phyloP scores from a whole-genome alignment of 2,888 invertebrate genomes.

The Tiliacea citrago region DNA sequence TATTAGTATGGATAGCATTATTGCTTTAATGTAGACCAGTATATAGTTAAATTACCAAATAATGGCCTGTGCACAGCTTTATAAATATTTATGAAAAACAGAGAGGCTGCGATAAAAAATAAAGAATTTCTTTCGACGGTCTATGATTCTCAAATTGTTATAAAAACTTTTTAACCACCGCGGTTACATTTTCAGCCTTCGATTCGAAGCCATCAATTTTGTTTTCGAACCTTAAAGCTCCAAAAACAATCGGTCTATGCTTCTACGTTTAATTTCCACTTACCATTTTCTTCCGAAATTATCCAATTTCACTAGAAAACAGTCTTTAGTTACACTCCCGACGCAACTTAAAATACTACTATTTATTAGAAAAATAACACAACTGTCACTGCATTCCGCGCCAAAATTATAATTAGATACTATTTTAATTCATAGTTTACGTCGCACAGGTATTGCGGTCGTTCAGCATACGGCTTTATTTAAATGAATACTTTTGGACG shows the following conservation, averaged over 20 bases:
- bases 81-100: slow-evolving; percentile 50
- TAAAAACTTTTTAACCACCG: too few relatives aligned
- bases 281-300: slow-evolving; percentile 56
- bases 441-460: slow-evolving; percentile 13
- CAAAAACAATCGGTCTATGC: too few relatives aligned
- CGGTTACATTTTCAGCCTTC: neutral
- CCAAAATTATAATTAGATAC: slow-evolving; percentile 22
- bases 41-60: slow-evolving; percentile 32
- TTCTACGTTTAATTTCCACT: slow-evolving; percentile 19
- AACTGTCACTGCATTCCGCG: slow-evolving; percentile 69
- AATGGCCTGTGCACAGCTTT: neutral
- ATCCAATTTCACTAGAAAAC: slow-evolving; percentile 50
- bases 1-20: neutral
- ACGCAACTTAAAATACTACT: neutral
- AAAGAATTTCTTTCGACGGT: neutral
- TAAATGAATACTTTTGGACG: slow-evolving; percentile 25
- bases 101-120: slow-evolving; percentile 5
- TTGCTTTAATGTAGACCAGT: slow-evolving; percentile 13
- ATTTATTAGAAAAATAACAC: slow-evolving; percentile 37
- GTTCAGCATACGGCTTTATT: neutral
- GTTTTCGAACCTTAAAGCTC: neutral
- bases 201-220: too few relatives aligned
- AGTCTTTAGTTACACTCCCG: slow-evolving; percentile 43
- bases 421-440: slow-evolving; percentile 55
- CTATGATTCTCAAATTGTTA: neutral